Base-by-base conservation (phyloP, 2,797 vertebrate species). In the Phrynocephalus forsythii region DNA sequence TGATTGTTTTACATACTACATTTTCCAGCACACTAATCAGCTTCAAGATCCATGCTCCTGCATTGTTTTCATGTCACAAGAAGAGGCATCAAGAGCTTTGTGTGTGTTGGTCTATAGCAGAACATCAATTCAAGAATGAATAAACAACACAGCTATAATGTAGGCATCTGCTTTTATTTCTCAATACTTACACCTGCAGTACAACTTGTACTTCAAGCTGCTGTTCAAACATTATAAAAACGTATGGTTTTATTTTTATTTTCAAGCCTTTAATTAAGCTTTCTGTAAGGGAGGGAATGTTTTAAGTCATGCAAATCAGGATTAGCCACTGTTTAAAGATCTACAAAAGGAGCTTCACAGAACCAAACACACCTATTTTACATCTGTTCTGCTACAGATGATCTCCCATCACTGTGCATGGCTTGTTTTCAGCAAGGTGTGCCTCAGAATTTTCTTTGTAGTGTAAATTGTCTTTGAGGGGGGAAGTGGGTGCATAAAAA, bases 241-340 rank as follows among this genome's bases (percentile, higher is more conserved):
- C 28, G n/a, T 11, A 44, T 26, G n/a, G 8, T 4, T 10, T 72
- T 86, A 44, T 44, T 44, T 44, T 44, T 44, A 44, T 44, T 52
- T 72, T 8, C 67, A 80, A 71, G 26, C 68, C 1, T 3, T 30
- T 63, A 20, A 63, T n/a, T 38, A 22, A 22, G 20, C 9, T 80
- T 72, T 80, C 20, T 63, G 16, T 73, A 48, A 66, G n/a, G 7
- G 26, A 86, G 24, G 52, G 33, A 30, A 33, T 30, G 30, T n/a
- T 28, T 85, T 66, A 20, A 85, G 86, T 77, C 82, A 90, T 48
- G n/a, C 22, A 69, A 52, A 83, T 91, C 84, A 56, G 60, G 26
- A 75, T 38, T 86, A 18, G 28, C 0, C 3, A 75, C 3, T 79
- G 66, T 78, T 44, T 79, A 85, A 69, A 52, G 67, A 52, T 69